phyloP scores from a whole-genome alignment of 1,140 invertebrate species.

The Samia ricini region DNA sequence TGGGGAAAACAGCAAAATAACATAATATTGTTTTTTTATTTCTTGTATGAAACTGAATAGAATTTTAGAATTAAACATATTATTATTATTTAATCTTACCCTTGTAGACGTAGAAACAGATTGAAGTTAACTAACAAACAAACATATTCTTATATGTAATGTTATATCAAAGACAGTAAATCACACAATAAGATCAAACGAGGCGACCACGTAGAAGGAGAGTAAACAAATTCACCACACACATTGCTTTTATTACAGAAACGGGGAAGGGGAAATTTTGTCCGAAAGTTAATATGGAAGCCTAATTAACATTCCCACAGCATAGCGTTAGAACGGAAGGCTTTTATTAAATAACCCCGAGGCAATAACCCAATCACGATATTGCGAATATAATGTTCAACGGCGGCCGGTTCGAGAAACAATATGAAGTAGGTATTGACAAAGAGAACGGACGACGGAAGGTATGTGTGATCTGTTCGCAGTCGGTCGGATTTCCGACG shows the following conservation, averaged over 20 bases:
- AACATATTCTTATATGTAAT: too few species aligned
- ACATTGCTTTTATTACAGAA: background rate
- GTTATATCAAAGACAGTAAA: background rate
- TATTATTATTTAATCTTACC: too few species aligned
- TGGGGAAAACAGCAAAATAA: too few species aligned
- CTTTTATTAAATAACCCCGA: conserved; percentile 1
- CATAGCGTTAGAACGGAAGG: conserved; percentile 21
- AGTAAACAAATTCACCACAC: background rate
- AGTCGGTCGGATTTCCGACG: background rate
- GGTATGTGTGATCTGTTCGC: conserved; percentile 11
- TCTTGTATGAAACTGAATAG: too few species aligned
- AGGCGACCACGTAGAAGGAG: background rate
- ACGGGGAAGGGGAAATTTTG: too few species aligned
- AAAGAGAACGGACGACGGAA: conserved; percentile 33
- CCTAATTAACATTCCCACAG: conserved; percentile 8
- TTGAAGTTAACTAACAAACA: too few species aligned
- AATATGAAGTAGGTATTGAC: conserved; percentile 51
- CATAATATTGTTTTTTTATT: too few species aligned
- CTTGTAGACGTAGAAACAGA: too few species aligned
- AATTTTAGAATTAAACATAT: too few species aligned
- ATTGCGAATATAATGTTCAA: conserved; percentile 14
- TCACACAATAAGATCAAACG: background rate
- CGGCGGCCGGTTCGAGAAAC: conserved; percentile 21
- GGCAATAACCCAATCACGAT: background rate
- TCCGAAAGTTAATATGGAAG: background rate